These are phyloP conservation scores for Zaprionus tsacasi DNA, from an alignment of 1,140 invertebrate genomes.

Conservation along the genomic window DNA sequence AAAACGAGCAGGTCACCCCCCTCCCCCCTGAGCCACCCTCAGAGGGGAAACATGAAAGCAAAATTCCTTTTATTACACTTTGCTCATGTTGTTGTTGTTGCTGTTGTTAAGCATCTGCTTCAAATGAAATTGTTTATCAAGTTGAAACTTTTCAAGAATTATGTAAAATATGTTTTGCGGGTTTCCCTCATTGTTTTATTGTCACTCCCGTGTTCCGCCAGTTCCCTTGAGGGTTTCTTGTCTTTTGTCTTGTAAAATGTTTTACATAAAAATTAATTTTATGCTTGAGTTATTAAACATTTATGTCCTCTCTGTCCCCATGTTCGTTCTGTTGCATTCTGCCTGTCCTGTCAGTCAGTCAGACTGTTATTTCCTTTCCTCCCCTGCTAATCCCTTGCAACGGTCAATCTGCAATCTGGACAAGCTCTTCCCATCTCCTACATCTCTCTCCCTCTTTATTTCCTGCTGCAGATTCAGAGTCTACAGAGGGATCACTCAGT, in stretches of 20 bases:
- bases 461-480: constrained; percentile 30
- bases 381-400: constrained; percentile 55
- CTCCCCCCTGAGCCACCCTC: background rate
- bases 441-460: background rate
- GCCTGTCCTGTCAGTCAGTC: background rate
- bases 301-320: constrained; percentile 48
- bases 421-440: background rate
- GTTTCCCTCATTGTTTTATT: constrained; percentile 7
- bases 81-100: constrained; percentile 35
- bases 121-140: constrained; percentile 80
- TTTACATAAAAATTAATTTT: constrained; percentile 68
- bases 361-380: background rate
- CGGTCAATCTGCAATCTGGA: constrained; percentile 6
- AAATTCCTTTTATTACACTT: constrained; percentile 78
- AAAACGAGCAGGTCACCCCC: constrained; percentile 32
- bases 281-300: constrained; percentile 70
- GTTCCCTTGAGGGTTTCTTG: constrained; percentile 13
- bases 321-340: constrained; percentile 5
- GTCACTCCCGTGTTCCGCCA: background rate
- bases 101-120: constrained; percentile 65
- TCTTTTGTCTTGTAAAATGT: constrained; percentile 38
- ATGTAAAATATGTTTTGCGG: constrained; percentile 74
- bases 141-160: constrained; percentile 70
- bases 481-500: constrained; percentile 42
- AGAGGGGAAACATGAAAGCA: constrained; percentile 68